Evolutionary conservation across 2,113 vertebrate genomes (phyloP).

Genomic region (human): DNA sequence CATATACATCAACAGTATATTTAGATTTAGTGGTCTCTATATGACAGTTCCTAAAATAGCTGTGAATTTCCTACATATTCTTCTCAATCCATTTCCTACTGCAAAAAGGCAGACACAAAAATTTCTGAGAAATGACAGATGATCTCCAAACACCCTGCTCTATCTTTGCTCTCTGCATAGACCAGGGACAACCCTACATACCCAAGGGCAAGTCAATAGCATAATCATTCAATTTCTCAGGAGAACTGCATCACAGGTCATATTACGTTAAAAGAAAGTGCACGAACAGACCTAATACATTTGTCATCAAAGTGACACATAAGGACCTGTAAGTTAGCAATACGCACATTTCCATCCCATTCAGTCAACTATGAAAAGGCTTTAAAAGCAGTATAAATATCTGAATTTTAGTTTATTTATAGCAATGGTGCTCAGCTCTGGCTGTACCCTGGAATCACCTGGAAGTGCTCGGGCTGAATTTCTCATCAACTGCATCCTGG

Average conservation of each 20-base stretch:
- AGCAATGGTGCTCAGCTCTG: neutral
- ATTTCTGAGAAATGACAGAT: conserved; percentile 21
- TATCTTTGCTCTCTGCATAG: neutral
- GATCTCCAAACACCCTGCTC: neutral
- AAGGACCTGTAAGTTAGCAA: neutral
- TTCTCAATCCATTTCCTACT: conserved; percentile 33
- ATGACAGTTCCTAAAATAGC: neutral
- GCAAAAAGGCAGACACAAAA: neutral
- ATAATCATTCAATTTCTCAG: conserved; percentile 5
- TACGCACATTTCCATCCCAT: neutral
- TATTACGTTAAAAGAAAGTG: neutral
- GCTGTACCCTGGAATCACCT: neutral
- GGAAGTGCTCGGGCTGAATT: neutral
- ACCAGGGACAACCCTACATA: neutral
- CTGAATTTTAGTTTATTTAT: neutral
- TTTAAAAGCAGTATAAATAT: neutral
- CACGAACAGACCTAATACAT: neutral
- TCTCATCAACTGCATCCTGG: neutral
- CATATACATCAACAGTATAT: neutral
- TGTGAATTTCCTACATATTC: neutral
- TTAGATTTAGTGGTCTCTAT: neutral
- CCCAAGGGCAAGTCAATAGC: neutral
- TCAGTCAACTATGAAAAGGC: neutral
- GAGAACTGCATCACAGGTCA: neutral
- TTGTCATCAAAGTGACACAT: neutral